These are phyloP conservation scores for Cirrhinus mrigala DNA, from an alignment of 2,797 vertebrate species.

Conservation along the genomic window DNA sequence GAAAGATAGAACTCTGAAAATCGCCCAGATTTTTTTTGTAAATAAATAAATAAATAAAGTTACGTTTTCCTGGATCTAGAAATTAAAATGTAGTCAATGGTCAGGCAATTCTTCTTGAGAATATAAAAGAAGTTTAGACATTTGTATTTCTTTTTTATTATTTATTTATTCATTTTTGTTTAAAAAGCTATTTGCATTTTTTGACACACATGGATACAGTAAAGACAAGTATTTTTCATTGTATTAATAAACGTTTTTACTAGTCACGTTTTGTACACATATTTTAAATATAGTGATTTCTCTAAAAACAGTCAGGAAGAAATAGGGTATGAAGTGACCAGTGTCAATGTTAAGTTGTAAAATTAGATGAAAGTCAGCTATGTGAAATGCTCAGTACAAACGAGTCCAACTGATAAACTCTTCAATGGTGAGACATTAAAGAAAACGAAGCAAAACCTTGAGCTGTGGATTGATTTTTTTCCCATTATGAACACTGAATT, in stretches of 20 bases:
- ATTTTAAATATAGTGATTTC: background rate
- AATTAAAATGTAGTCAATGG: too few relatives aligned
- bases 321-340: background rate
- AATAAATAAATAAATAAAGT: too few relatives aligned
- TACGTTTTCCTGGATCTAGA: too few relatives aligned
- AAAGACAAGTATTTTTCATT: background rate
- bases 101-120: background rate
- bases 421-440: background rate
- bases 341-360: background rate
- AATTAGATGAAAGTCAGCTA: background rate
- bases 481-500: background rate
- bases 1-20: too few relatives aligned
- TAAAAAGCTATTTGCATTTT: background rate
- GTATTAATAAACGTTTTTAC: background rate
- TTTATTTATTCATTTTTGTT: too few relatives aligned
- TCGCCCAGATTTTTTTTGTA: too few relatives aligned
- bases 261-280: background rate
- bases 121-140: background rate
- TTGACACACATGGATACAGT: background rate
- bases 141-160: too few relatives aligned
- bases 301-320: background rate
- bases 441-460: background rate
- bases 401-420: background rate
- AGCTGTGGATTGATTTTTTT: constrained; percentile 5
- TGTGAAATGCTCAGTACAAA: background rate